These are phyloP conservation scores for Ophthalmolycus amberensis DNA, from an alignment of 2,113 vertebrate genomes.

Conservation along the genomic window DNA sequence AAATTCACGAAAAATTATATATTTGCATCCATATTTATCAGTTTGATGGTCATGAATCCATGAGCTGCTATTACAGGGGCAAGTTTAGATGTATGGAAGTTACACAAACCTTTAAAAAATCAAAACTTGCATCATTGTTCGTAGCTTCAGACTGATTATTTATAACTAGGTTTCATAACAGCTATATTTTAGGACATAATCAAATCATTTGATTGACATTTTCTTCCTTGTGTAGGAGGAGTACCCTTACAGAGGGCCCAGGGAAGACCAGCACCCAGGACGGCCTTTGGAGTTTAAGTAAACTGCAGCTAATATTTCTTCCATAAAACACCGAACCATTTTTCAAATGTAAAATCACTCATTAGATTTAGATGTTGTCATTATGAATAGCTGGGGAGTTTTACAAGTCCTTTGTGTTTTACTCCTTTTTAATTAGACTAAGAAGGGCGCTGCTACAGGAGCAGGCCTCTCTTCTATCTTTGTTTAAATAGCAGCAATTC, in stretches of 20 bases:
- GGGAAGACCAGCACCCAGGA: slow-evolving; percentile 77
- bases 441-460: not conserved
- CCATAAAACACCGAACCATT: not conserved
- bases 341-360: not conserved
- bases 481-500: slow-evolving; percentile 47
- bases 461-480: slow-evolving; percentile 1
- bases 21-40: not conserved
- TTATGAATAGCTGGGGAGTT: slow-evolving; percentile 38
- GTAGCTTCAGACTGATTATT: not conserved
- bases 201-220: not conserved
- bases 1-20: not conserved
- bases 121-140: not conserved
- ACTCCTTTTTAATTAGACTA: not conserved
- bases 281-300: slow-evolving; percentile 82
- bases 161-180: not conserved
- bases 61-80: not conserved
- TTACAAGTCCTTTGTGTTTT: slow-evolving; percentile 8
- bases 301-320: slow-evolving; percentile 8
- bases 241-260: slow-evolving; percentile 79
- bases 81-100: not conserved
- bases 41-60: not conserved
- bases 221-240: slow-evolving; percentile 71
- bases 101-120: not conserved
- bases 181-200: not conserved
- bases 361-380: not conserved